These are phyloP conservation scores for Drosophila ohnishii DNA, from an alignment of 1,140 invertebrate genomes.

Conservation along the genomic window DNA sequence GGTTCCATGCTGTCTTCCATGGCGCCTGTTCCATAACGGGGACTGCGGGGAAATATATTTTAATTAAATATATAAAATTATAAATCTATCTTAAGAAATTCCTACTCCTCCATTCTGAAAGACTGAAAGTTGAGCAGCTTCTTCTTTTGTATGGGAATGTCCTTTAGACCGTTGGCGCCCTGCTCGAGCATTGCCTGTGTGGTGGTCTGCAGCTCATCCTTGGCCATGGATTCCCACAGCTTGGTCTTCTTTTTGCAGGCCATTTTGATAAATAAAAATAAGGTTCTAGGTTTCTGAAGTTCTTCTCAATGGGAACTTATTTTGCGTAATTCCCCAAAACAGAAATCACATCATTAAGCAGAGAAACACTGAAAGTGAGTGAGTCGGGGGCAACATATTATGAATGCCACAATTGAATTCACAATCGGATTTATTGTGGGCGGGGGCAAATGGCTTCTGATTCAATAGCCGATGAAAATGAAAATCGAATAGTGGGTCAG, in stretches of 20 bases:
- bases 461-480: conserved; percentile 57
- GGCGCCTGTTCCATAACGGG: conserved; percentile 44
- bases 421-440: conserved; percentile 57
- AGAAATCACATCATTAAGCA: conserved; percentile 67
- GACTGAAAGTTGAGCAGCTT: conserved; percentile 68
- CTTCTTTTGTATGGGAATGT: conserved; percentile 25
- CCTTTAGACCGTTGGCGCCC: conserved; percentile 37
- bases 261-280: conserved; percentile 34
- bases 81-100: not conserved
- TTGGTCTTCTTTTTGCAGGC: conserved; percentile 45
- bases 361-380: conserved; percentile 9
- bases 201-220: conserved; percentile 57
- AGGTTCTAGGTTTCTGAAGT: conserved; percentile 1
- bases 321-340: conserved; percentile 25
- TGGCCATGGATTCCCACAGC: conserved; percentile 44
- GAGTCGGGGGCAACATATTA: conserved; percentile 26
- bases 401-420: conserved; percentile 51
- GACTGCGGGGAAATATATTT: conserved; percentile 8
- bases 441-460: conserved; percentile 43
- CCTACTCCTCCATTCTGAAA: conserved; percentile 71
- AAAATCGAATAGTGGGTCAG: conserved; percentile 54
- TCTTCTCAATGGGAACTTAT: conserved; percentile 4
- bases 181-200: conserved; percentile 65
- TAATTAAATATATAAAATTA: too few relatives aligned
- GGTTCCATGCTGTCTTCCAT: conserved; percentile 43